A percentile compares a stretch with the other conserved stretches of the same genome.
Evolutionary conservation across 2,113 vertebrate species (phyloP).

Genomic region (Siniperca knerii): DNA sequence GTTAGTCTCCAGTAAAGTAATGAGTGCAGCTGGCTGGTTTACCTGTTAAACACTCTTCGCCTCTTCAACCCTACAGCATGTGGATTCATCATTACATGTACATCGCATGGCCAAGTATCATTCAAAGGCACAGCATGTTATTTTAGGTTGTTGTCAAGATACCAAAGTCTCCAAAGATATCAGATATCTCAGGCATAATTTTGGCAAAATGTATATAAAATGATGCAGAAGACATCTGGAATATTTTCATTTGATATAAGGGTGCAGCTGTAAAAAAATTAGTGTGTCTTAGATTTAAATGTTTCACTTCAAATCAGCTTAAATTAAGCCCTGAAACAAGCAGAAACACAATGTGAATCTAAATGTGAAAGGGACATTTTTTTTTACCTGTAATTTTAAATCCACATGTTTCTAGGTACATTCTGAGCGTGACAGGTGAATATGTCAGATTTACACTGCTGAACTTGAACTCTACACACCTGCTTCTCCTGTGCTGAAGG

Average conservation of each 20-base stretch:
- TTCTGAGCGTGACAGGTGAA: neutral
- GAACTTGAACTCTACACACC: conserved; percentile 79
- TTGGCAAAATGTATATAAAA: neutral
- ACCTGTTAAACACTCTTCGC: no score
- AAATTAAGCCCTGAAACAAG: neutral
- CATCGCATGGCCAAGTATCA: no score
- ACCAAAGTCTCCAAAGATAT: neutral
- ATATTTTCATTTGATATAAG: no score
- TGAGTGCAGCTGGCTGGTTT: no score
- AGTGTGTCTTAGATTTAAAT: neutral
- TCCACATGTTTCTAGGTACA: neutral
- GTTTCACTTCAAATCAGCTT: no score
- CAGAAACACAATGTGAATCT: neutral
- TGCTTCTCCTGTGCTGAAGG: conserved; percentile 85
- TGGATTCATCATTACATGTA: no score
- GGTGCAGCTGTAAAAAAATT: no score
- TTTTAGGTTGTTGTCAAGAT: no score
- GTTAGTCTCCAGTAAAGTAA: no score
- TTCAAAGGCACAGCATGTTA: no score
- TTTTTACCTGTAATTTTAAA: neutral
- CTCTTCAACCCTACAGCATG: no score
- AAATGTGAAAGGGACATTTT: neutral
- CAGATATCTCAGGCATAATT: neutral
- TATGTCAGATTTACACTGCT: neutral
- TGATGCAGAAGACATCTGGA: neutral